A percentile compares a stretch with the other conserved stretches of the same genome.
phyloP scores from a whole-genome alignment of 2,888 invertebrate genomes.

The Cephus nigrinus region DNA sequence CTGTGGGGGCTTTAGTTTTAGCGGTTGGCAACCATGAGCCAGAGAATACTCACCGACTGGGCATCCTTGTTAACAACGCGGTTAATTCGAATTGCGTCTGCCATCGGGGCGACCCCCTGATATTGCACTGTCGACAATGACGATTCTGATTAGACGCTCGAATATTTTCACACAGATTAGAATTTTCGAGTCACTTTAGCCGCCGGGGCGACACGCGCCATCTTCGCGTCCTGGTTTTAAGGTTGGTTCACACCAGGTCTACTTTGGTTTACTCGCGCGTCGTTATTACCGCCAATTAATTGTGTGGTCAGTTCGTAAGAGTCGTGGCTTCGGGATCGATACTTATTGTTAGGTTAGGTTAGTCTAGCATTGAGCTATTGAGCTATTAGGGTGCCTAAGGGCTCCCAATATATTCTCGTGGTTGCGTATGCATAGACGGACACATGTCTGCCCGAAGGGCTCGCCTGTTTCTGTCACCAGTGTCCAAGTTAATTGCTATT shows the following conservation, averaged over 20 bases:
- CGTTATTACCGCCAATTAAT: background rate
- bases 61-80: constrained; percentile 54
- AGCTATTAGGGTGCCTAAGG: constrained; percentile 19
- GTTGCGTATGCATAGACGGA: constrained; percentile 38
- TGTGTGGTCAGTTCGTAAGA: background rate
- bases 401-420: constrained; percentile 26
- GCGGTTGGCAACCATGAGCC: background rate
- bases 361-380: background rate
- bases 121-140: constrained; percentile 1
- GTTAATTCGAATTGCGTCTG: constrained; percentile 47
- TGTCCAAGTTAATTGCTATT: constrained; percentile 64
- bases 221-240: background rate
- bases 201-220: background rate
- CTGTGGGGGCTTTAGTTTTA: constrained; percentile 30
- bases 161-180: constrained; percentile 11
- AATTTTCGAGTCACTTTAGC: constrained; percentile 7
- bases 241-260: background rate
- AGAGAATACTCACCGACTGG: background rate
- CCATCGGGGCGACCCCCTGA: background rate
- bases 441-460: constrained; percentile 54
- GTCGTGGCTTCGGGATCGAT: background rate
- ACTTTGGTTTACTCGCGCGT: background rate
- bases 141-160: constrained; percentile 16
- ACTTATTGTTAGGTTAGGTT: background rate
- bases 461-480: constrained; percentile 63